Evolutionary conservation across 2,797 vertebrate genomes (phyloP).

Genomic region (Aulostomus chinensis): DNA sequence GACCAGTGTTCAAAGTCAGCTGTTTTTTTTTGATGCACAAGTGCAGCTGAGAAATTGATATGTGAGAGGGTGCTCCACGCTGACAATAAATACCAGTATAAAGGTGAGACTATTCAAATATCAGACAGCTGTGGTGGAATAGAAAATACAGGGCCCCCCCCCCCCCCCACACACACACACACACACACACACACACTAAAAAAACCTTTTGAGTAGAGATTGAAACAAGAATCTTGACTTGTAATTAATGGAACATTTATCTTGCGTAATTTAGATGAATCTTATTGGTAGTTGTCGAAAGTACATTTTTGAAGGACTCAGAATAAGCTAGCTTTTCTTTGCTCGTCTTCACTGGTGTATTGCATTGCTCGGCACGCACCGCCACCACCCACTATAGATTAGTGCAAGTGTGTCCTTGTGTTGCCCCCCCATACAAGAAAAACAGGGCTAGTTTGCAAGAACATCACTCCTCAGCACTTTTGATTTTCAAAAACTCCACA

Average conservation of each 20-base stretch:
- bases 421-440: not conserved
- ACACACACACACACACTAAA: no score
- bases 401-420: accelerated
- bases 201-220: not conserved
- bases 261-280: not conserved
- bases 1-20: slow-evolving; percentile 39
- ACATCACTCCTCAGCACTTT: not conserved
- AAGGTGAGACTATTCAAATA: not conserved
- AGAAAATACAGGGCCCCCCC: not conserved
- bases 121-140: not conserved
- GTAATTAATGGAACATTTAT: not conserved
- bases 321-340: not conserved
- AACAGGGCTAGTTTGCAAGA: not conserved
- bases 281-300: no score
- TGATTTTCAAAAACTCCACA: not conserved
- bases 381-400: no score
- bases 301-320: not conserved
- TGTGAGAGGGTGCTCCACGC: slow-evolving; percentile 5
- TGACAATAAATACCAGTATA: not conserved
- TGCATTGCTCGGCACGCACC: not conserved
- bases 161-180: not conserved
- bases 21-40: slow-evolving; percentile 11
- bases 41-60: slow-evolving; percentile 13
- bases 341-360: not conserved
- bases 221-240: not conserved